Evolutionary conservation across 2,797 vertebrate species (phyloP), one percentile per base, ranked within the genome.

Genomic region (Parauchenoglanis punctatus): DNA sequence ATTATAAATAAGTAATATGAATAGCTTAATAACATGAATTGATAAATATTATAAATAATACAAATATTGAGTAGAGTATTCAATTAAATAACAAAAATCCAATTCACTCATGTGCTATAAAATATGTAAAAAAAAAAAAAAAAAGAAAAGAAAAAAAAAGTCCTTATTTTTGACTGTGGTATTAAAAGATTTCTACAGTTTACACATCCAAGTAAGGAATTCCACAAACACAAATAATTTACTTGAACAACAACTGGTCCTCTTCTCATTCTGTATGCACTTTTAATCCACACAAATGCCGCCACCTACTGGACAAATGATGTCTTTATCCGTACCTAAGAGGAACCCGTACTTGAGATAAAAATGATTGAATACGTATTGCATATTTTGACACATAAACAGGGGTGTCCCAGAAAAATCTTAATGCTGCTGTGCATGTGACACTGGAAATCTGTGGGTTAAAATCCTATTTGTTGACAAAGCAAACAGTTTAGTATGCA

Each of bases 301-400:
- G 91, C 94, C 93, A 92, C 91, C 96, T 92, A 85, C 91, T 93
- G 94, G 90, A 68, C 28, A 25, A 87, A 20, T 63, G 25, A 77
- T 52, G 35, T n/a, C n/a, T 20, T 78, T 2, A 31, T 18, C 28
- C 0, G 52, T 56, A 31, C 6, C 7, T 18, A 44, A 10, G 35
- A 70, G 28, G 17, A 44, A 18, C 68, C 6, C 8, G 17, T 12
- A 44, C 1, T 3, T 77, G n/a, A 77, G 13, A 77, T 28, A 15
- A 52, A 52, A 76, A 76, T 3, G 1, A 78, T 18, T 18, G 17
- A 77, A 77, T 18, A 77, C 20, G 0, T 17, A 52, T 52, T 4
- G 2, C n/a, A 31, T 56, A 78, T 20, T 56, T 65, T 7, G 4
- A 7, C 76, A 56, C 8, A 46, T 65, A 11, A 56, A 18, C 23